Conservation (phyloP, 2,113 vertebrate genomes). For the Perca schrenkii region DNA sequence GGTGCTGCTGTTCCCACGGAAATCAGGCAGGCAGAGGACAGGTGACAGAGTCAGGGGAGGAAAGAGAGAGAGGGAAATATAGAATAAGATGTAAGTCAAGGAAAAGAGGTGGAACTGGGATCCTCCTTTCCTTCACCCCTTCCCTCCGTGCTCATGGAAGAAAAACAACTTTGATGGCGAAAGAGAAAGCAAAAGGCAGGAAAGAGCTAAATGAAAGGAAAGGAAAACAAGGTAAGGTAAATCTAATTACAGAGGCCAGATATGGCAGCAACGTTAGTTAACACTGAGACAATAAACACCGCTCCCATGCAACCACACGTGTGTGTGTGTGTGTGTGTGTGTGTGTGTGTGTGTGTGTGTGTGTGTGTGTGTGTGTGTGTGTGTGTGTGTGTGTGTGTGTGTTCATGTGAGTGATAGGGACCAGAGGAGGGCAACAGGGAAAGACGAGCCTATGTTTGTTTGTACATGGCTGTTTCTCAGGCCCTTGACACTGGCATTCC, state of each 20-base stretch:
- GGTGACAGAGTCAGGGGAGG: conserved; percentile 17
- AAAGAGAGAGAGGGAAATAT: background rate
- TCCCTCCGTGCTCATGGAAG: conserved; percentile 37
- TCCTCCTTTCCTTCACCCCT: background rate
- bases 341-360: conserved; percentile 31
- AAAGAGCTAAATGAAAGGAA: conserved; percentile 68
- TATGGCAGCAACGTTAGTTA: conserved; percentile 80
- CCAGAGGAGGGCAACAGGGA: conserved; percentile 76
- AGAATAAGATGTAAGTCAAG: conserved; percentile 8
- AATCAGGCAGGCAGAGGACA: conserved; percentile 26
- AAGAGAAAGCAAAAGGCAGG: conserved; percentile 57
- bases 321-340: conserved; percentile 45
- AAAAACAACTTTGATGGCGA: conserved; percentile 69
- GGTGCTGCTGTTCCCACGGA: conserved; percentile 52
- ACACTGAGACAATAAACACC: conserved; percentile 85
- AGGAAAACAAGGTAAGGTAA: conserved; percentile 83
- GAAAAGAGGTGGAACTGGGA: conserved; percentile 10
- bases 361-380: conserved; percentile 9
- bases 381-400: conserved; percentile 3
- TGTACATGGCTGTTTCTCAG: conserved; percentile 85
- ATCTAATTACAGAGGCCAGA: conserved; percentile 84
- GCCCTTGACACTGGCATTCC: conserved; percentile 83
- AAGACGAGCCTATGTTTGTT: conserved; percentile 88
- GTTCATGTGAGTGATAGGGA: conserved; percentile 74
- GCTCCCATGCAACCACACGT: conserved; percentile 58